phyloP scores from a whole-genome alignment of 2,797 vertebrate species.

The Gymnoscopelus microlampas region DNA sequence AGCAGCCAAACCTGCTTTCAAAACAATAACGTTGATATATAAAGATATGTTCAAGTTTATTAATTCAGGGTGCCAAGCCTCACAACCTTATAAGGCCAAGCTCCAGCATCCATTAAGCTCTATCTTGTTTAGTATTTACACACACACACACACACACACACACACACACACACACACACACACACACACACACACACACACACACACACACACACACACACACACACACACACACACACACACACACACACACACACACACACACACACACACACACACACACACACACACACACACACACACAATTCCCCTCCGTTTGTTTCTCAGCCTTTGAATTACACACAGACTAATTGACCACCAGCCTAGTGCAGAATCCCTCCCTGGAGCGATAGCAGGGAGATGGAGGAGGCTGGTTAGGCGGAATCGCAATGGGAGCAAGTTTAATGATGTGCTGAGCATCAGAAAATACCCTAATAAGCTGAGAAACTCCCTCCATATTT shows the following conservation, averaged over 20 bases:
- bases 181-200: not conserved
- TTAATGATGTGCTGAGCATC: slow-evolving; percentile 78
- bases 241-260: not conserved
- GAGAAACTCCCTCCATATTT: slow-evolving; percentile 59
- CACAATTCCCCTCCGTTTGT: slow-evolving; percentile 52
- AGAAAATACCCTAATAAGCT: slow-evolving; percentile 69
- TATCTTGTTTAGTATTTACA: slow-evolving; percentile 9
- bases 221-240: slow-evolving; percentile 16
- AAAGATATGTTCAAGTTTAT: slow-evolving; percentile 8
- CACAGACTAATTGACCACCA: slow-evolving; percentile 76
- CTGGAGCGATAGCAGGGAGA: slow-evolving; percentile 63
- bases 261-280: not conserved
- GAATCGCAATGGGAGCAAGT: slow-evolving; percentile 67
- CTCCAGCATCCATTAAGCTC: slow-evolving; percentile 24
- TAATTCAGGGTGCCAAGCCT: slow-evolving; percentile 18
- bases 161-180: slow-evolving; percentile 2
- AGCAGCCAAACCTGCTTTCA: not conserved
- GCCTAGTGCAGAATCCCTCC: slow-evolving; percentile 68
- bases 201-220: slow-evolving; percentile 1
- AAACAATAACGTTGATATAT: not conserved
- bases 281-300: not conserved
- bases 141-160: slow-evolving; percentile 12
- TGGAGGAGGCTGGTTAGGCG: slow-evolving; percentile 76
- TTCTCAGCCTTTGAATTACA: slow-evolving; percentile 71
- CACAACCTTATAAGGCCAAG: slow-evolving; percentile 20